Evolutionary conservation across 1,140 invertebrate genomes (phyloP), one percentile per base, ranked within the genome.

Genomic region (Mycetomoellerius zeteki): DNA sequence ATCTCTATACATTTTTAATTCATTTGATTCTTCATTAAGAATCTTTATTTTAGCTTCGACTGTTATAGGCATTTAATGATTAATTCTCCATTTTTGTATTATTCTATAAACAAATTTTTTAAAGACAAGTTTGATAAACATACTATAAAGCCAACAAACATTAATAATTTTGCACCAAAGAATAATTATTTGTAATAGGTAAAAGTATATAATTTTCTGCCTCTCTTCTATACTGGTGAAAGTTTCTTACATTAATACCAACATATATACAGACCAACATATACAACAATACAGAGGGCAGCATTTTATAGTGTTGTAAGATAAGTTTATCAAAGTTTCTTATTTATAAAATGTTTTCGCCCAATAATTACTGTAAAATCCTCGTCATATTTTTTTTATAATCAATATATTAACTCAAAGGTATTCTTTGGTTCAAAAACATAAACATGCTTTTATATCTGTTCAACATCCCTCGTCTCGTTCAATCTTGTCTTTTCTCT

Each of bases 311-410:
- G 24, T 65, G 21, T 8, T 27, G 14, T 16, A 71, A 21, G n/a
- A 47, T 50, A 47, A 24, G 21, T 47, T 37, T 43, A 6, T 98
- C 90, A 97, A 97, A 90, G 97, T 98, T 84, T 69, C 10, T 37
- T 69, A 21, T 43, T 43, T 69, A 43, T 24, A 69, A 62, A 62
- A 27, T 37, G 8, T 3, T 7, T 33, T 65, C 4, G 8, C 16
- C 0, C 7, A 14, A 64, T n/a, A 8, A 8, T 65, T 65, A 37
- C 10, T n/a, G 1, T 21, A 43, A 21, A 67, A 43, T 37, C 0
- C 4, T 14, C 4, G 0, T 67, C 4, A 43, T 21, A 37, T 43
- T 10, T 30, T 33, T 65, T 33, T 43, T n/a, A 21, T 0, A 21
- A 21, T 67, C 64, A 21, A 7, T 37, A 67, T 37, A 65, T 64